Evolutionary conservation across 2,113 vertebrate genomes (phyloP).

Genomic region (Dunckerocampus dactyliophorus): DNA sequence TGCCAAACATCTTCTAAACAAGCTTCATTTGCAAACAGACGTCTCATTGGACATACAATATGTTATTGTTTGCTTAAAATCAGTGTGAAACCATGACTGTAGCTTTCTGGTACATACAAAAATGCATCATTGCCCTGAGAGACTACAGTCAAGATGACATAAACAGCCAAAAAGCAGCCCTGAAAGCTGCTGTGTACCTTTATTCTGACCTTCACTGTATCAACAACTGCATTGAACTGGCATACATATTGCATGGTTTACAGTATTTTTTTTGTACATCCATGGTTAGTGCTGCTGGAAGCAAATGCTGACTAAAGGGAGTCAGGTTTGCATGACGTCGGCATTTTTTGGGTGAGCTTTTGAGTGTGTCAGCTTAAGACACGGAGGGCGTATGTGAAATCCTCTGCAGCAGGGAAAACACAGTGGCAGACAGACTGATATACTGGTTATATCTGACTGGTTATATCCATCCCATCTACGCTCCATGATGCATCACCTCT

Average conservation of each 20-base stretch:
- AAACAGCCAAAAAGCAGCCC: too few relatives aligned
- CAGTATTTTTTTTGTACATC: neutral
- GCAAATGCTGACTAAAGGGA: conserved; percentile 20
- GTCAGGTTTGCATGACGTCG: conserved; percentile 15
- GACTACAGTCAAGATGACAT: too few relatives aligned
- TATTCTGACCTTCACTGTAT: too few relatives aligned
- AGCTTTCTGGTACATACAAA: too few relatives aligned
- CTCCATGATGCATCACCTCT: conserved; percentile 11
- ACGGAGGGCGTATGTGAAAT: conserved; percentile 8
- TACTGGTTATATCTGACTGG: conserved; percentile 6
- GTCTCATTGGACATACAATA: neutral
- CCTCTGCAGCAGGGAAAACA: conserved; percentile 22
- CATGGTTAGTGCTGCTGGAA: conserved; percentile 7
- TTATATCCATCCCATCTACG: conserved; percentile 11
- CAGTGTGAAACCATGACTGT: too few relatives aligned
- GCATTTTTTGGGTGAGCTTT: conserved; percentile 12
- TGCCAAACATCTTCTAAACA: conserved; percentile 5
- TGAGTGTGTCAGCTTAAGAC: conserved; percentile 22
- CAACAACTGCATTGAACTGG: too few relatives aligned
- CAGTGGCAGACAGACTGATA: neutral
- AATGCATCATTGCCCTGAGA: too few relatives aligned
- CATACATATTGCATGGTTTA: too few relatives aligned
- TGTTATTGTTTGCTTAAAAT: too few relatives aligned
- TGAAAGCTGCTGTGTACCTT: too few relatives aligned
- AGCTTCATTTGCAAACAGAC: conserved; percentile 4